phyloP scores from a whole-genome alignment of 2,113 vertebrate genomes.

The Callithrix jacchus region DNA sequence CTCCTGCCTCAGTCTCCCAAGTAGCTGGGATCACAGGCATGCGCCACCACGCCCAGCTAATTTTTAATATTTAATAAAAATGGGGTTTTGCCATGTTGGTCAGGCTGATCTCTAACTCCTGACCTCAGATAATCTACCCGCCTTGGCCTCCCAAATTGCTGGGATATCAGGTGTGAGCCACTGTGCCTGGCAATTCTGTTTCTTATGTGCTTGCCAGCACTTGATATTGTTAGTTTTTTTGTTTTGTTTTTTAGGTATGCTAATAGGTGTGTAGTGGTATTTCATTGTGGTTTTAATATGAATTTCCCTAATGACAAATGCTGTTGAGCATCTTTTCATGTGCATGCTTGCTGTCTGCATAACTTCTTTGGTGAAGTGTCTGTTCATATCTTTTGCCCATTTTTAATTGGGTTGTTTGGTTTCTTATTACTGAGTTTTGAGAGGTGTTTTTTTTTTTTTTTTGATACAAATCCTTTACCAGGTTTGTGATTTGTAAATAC shows the following conservation, averaged over 20 bases:
- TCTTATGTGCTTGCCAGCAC: not conserved
- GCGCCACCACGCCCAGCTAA: no score
- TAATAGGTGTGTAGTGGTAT: not conserved
- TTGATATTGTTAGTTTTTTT: not conserved
- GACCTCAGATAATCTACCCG: no score
- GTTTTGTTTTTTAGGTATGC: not conserved
- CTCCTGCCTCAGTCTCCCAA: no score
- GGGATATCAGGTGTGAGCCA: no score
- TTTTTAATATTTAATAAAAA: no score
- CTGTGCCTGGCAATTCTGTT: not conserved
- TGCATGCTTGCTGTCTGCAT: not conserved
- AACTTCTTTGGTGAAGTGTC: not conserved
- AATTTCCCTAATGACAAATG: not conserved
- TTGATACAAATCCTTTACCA: not conserved
- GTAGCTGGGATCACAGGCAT: no score
- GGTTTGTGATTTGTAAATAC: not conserved
- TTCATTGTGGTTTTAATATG: not conserved
- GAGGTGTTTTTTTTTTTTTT: not conserved
- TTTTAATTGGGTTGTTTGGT: conserved; percentile 25
- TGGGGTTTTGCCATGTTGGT: no score
- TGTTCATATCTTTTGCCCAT: conserved; percentile 6
- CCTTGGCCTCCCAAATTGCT: no score
- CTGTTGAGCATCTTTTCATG: not conserved
- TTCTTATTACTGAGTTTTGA: conserved; percentile 29
- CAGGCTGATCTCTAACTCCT: no score